Evolutionary conservation across 2,113 vertebrate species (phyloP).

Genomic region (Lepus americanus): DNA sequence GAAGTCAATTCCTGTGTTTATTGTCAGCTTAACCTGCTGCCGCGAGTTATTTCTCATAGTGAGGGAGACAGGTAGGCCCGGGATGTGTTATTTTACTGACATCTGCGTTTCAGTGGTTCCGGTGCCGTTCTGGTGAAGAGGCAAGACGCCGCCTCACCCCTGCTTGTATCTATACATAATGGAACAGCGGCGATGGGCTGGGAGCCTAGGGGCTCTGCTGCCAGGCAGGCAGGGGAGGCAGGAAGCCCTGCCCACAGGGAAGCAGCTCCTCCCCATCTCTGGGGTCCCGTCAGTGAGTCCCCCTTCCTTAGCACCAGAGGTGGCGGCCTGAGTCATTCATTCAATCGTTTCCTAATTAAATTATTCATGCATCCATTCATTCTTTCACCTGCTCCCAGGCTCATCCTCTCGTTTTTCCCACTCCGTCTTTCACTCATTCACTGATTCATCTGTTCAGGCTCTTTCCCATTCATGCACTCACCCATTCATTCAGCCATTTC

Average conservation of each 20-base stretch:
- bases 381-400: neutral
- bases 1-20: slow-evolving; percentile 48
- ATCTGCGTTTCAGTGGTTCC: slow-evolving; percentile 2
- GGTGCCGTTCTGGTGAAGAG: slow-evolving; percentile 13
- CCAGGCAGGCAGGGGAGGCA: neutral
- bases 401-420: neutral
- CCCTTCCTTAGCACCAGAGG: neutral
- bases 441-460: neutral
- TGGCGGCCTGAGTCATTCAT: neutral
- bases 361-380: neutral
- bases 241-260: neutral
- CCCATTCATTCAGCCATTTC: neutral
- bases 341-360: neutral
- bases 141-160: slow-evolving; percentile 57
- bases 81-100: slow-evolving; percentile 62
- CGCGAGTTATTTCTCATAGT: neutral
- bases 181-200: slow-evolving; percentile 62
- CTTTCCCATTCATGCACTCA: neutral
- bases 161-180: slow-evolving; percentile 75
- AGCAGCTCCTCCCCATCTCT: neutral
- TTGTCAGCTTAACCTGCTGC: slow-evolving; percentile 34
- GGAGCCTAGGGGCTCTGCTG: slow-evolving; percentile 32
- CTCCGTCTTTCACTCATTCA: neutral
- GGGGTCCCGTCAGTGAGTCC: neutral
- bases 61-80: slow-evolving; percentile 68